phyloP scores from a whole-genome alignment of 2,797 vertebrate genomes.

The Sebastes hubbsi region DNA sequence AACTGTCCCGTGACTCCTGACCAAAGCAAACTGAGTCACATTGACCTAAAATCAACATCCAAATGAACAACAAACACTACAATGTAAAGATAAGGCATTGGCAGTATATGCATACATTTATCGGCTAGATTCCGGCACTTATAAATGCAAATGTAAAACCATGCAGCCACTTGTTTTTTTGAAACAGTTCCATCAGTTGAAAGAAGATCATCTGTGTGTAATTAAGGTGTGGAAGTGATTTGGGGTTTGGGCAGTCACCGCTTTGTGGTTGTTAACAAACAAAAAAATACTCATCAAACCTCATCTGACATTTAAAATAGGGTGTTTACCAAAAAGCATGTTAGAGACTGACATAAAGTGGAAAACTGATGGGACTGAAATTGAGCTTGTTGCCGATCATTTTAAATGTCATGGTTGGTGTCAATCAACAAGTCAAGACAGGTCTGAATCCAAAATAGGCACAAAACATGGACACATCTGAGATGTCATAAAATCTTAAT shows the following conservation, averaged over 20 bases:
- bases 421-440: background rate
- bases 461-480: background rate
- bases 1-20: background rate
- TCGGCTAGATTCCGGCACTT: background rate
- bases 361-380: background rate
- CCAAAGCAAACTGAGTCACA: background rate
- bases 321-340: background rate
- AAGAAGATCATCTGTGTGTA: background rate
- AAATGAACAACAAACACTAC: background rate
- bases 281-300: background rate
- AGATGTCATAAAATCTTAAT: background rate
- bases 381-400: background rate
- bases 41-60: background rate
- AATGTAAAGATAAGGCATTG: background rate
- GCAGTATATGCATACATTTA: background rate
- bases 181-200: too few relatives aligned
- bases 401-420: conserved; percentile 14
- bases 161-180: background rate
- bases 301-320: background rate
- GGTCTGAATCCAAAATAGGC: background rate
- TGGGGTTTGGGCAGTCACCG: background rate
- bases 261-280: background rate
- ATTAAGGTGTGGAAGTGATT: background rate
- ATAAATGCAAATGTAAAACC: background rate
- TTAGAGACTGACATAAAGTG: background rate